Evolutionary conservation across 2,113 vertebrate species (phyloP), one percentile per base, ranked within the genome.

Genomic region (Nymphicus hollandicus): DNA sequence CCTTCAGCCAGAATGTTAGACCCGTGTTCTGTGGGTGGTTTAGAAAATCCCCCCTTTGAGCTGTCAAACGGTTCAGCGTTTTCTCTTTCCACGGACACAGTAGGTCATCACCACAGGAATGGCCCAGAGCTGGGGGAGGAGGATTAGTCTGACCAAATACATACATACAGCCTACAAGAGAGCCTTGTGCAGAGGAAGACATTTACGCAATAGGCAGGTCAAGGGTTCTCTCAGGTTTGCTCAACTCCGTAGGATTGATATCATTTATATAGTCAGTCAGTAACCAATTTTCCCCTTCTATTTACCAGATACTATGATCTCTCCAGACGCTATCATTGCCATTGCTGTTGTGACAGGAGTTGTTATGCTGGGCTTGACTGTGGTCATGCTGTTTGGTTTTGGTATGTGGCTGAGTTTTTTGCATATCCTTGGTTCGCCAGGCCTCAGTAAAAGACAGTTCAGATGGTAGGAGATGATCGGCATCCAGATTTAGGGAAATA

Each of bases 401-500:
- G 97, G 98, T 98, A 97, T 66, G 97, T 97, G 71, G 16, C 12
- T 29, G 84, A 90, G 15, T 52, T 71, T 76, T 77, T 90, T 82
- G 28, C 46, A 44, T 18, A 56, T 9, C 39, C 39, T 89, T 61
- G 4, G 10, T 70, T 91, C 9, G 1, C 22, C 31, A 83, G 28
- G 16, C 46, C 52, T 37, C 23, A 11, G 46, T 46, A 69, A 78
- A 73, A 86, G 14, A 15, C 49, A 60, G 19, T 81, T 90, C 58
- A 46, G 28, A 24, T 22, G 31, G 3, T 5, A 13, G 63, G 37
- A 91, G 53, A 65, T 47, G 8, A n/a, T 6, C 3, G 0, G 6
- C 15, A 9, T 81, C 12, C 23, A 61, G 41, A 7, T 87, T 71
- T 52, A 46, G 27, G 39, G 14, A 91, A 89, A 56, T 74, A 9